Evolutionary conservation across 1,140 invertebrate species (phyloP).

Genomic region (Drosophila nebulosa): DNA sequence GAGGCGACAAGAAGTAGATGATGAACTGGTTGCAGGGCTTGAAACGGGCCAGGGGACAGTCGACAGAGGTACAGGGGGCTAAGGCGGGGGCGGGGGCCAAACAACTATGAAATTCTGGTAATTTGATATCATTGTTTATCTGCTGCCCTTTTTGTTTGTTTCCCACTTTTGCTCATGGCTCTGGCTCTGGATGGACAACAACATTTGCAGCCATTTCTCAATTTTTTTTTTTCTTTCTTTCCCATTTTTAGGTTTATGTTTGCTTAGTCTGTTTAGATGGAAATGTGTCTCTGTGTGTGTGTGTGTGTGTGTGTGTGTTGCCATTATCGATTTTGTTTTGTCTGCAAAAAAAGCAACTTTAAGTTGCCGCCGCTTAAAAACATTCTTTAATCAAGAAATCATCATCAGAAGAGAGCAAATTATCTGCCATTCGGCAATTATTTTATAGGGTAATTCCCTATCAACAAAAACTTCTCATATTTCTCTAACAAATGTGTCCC

Average conservation of each 20-base stretch:
- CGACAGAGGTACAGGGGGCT: no score
- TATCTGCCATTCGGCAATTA: not conserved
- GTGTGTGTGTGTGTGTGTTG: constrained; percentile 21
- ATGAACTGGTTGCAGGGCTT: constrained; percentile 3
- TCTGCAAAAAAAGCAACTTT: not conserved
- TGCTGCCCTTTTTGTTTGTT: constrained; percentile 59
- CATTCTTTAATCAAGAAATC: constrained; percentile 7
- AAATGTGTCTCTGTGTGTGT: constrained; percentile 17
- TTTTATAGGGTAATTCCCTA: not conserved
- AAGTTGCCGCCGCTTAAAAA: constrained; percentile 12
- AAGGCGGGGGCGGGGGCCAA: constrained; percentile 17
- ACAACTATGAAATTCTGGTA: constrained; percentile 67
- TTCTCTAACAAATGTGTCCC: not conserved
- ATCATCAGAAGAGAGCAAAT: not conserved
- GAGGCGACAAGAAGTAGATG: not conserved
- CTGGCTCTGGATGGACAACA: constrained; percentile 17
- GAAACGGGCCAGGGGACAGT: constrained; percentile 2
- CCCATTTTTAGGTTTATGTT: constrained; percentile 37
- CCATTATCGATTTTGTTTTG: constrained; percentile 44
- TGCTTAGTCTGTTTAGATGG: constrained; percentile 37
- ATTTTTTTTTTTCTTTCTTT: constrained; percentile 33
- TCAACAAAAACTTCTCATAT: not conserved
- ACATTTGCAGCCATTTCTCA: constrained; percentile 41
- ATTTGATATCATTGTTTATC: constrained; percentile 77
- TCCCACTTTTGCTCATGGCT: constrained; percentile 54